Evolutionary conservation across 2,888 invertebrate genomes (phyloP).

Genomic region (Sepioteuthis lessoniana): DNA sequence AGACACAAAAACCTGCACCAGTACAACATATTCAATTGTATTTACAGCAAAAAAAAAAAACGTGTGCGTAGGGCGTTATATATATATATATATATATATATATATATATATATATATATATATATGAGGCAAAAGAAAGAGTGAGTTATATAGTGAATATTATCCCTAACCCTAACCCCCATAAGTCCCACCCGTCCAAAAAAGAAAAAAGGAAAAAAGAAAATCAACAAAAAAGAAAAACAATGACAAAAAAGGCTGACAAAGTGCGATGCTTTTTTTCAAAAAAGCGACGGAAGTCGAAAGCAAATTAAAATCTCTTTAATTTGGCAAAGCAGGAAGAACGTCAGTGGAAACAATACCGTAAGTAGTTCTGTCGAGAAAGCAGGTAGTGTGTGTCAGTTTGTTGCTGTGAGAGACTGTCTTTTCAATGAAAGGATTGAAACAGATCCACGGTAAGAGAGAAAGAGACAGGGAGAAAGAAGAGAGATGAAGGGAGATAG

Average conservation of each 20-base stretch:
- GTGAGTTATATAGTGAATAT: not conserved
- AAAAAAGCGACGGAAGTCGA: not conserved
- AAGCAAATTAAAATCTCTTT: constrained; percentile 6
- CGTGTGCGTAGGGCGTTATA: not conserved
- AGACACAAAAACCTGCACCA: no score
- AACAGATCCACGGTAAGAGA: no score
- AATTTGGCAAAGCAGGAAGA: not conserved
- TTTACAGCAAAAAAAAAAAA: no score
- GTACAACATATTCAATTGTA: no score
- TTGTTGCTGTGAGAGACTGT: no score
- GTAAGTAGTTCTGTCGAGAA: not conserved
- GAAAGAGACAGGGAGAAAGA: no score
- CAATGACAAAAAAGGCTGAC: not conserved
- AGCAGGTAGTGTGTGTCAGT: not conserved
- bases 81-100: not conserved
- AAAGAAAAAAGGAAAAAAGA: no score
- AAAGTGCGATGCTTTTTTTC: not conserved
- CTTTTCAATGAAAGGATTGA: no score
- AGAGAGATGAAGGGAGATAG: no score
- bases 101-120: no score
- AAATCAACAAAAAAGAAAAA: not conserved
- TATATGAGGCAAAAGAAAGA: no score
- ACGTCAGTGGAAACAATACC: not conserved
- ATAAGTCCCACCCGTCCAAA: not conserved
- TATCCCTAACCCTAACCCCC: not conserved